Evolutionary conservation across 2,888 invertebrate species (phyloP), one percentile per base, ranked within the genome.

Genomic region (Caprella mutica): DNA sequence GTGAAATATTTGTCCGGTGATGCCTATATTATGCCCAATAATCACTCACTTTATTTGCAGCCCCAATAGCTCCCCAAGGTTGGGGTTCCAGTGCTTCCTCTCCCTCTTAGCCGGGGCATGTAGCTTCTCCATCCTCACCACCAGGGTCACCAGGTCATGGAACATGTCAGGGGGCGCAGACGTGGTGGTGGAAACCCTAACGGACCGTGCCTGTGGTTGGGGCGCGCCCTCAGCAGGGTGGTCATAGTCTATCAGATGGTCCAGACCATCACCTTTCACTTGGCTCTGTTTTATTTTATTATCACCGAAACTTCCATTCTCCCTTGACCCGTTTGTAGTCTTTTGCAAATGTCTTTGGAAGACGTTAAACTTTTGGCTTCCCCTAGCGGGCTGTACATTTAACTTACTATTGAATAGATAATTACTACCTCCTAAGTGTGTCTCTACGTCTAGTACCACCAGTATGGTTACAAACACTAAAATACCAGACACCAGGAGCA

Each of bases 31-130:
- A n/a, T n/a, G n/a, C n/a, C n/a, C n/a, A n/a, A n/a, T n/a, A n/a
- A n/a, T n/a, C n/a, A 52, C 59, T 43, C 38, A 59, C 59, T 52
- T 53, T 5, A 56, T 46, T 24, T 59, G 56, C 9, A 59, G 52
- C 12, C 56, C 56, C 23, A 59, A 56, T 27, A 59, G 59, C 21
- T 59, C 59, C n/a, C 59, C 59, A 5, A 59, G 48, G 27, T 23
- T 52, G 5, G 59, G 59, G 59, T 59, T 59, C 59, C 59, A 59
- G 48, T 59, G 59, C 44, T 59, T 55, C 27, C 55, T 48, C 8
- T 55, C 52, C 9, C 55, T 21, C 9, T 40, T 23, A 3, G 30
- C 44, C 33, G 33, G 44, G 38, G 44, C 30, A 29, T 51, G 46
- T 23, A 46, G 19, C 33, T 24, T 55, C 26, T 59, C 56, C 17